A percentile compares a stretch with the other conserved stretches of the same genome.
Evolutionary conservation across 2,113 vertebrate genomes (phyloP).

Genomic region (Elephas maximus): DNA sequence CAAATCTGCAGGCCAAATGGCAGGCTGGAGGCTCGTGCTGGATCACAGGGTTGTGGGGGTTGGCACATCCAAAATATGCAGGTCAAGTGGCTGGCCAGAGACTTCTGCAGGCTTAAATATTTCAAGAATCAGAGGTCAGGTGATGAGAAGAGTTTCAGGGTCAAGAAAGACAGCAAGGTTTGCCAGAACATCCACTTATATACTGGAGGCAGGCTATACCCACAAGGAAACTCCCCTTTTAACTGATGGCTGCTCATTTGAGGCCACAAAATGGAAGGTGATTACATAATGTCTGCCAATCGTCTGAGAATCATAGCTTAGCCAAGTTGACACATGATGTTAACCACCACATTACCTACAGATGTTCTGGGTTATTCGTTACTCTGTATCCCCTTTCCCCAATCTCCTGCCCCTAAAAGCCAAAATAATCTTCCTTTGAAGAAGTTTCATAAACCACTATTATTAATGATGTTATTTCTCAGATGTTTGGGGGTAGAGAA

Average conservation of each 20-base stretch:
- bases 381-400: not conserved
- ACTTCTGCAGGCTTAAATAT: not conserved
- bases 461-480: constrained; percentile 25
- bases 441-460: not conserved
- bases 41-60: not conserved
- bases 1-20: too few species aligned
- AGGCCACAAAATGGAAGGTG: not conserved
- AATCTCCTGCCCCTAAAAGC: not conserved
- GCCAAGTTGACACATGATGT: not conserved
- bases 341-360: not conserved
- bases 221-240: not conserved
- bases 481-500: constrained; percentile 6
- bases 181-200: not conserved
- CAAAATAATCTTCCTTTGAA: not conserved
- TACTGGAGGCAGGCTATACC: not conserved
- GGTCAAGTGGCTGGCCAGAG: not conserved
- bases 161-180: not conserved
- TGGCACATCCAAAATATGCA: not conserved
- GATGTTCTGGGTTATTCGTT: not conserved
- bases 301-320: not conserved
- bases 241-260: not conserved
- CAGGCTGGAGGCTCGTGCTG: not conserved
- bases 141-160: not conserved
- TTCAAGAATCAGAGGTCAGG: not conserved
- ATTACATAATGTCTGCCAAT: not conserved